phyloP scores from a whole-genome alignment of 1,140 invertebrate genomes.

The Chionoecetes opilio region DNA sequence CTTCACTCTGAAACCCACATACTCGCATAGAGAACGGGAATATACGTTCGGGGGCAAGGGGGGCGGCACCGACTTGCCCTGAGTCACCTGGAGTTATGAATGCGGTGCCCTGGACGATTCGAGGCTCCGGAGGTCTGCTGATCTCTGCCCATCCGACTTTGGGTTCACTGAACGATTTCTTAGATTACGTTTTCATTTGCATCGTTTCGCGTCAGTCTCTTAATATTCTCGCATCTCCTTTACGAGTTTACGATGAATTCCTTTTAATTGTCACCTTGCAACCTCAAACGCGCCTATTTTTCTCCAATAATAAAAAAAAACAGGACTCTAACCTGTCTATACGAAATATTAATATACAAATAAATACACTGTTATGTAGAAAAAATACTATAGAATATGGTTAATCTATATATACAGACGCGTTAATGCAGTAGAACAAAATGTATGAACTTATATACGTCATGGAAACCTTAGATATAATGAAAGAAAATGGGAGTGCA shows the following conservation, averaged over 20 bases:
- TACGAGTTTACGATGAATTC: background rate
- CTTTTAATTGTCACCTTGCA: background rate
- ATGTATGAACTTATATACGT: no score
- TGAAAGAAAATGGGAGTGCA: background rate
- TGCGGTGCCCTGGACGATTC: background rate
- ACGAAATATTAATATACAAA: background rate
- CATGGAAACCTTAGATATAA: background rate
- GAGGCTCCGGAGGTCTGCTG: background rate
- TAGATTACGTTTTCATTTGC: background rate
- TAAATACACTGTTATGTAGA: background rate
- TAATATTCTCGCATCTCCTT: background rate
- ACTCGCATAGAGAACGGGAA: no score
- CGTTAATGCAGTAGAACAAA: no score
- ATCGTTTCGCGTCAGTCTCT: background rate
- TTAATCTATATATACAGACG: background rate
- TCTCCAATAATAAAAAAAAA: background rate
- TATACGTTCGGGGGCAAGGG: background rate
- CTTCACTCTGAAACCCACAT: no score
- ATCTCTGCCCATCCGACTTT: background rate
- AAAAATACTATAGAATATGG: background rate
- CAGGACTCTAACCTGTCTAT: background rate
- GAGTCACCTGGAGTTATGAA: background rate
- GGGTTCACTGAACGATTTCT: conserved; percentile 1
- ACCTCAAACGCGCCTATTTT: background rate
- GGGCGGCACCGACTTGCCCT: background rate